Conservation (phyloP, 2,113 vertebrate species). For the Catharus minimus region DNA sequence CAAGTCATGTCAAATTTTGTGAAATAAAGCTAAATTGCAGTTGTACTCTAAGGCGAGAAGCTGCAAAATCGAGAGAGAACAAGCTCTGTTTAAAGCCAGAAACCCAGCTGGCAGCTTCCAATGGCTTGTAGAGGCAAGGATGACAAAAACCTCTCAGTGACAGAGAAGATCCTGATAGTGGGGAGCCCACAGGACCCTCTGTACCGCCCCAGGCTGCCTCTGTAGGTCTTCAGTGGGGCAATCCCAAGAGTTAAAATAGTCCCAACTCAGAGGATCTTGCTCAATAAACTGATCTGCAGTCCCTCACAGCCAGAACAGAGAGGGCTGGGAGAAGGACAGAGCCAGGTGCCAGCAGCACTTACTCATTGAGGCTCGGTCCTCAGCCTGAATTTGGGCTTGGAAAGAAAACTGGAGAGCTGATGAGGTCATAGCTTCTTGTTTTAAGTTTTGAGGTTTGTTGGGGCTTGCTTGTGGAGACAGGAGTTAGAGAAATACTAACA, state of each 20-base stretch:
- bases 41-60: background rate
- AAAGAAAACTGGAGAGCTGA: background rate
- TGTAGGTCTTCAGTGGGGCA: fast-evolving
- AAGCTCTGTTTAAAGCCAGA: background rate
- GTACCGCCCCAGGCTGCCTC: background rate
- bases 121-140: fast-evolving
- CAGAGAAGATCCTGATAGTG: background rate
- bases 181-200: background rate
- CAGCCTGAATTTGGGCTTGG: background rate
- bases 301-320: fast-evolving
- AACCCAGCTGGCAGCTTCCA: background rate
- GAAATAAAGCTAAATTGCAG: slow-evolving; percentile 53
- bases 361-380: background rate
- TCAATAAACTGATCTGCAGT: background rate
- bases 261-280: background rate
- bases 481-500: background rate
- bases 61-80: background rate
- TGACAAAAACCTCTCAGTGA: background rate
- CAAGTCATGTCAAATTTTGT: slow-evolving; percentile 31
- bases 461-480: background rate
- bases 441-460: background rate
- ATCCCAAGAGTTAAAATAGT: background rate
- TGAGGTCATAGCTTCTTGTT: background rate
- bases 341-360: background rate
- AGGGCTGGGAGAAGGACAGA: background rate